Percentiles rank a stretch among this genome's conserved stretches.
Evolutionary conservation across 2,888 invertebrate species (phyloP).

Genomic region (Heliconius hortense): DNA sequence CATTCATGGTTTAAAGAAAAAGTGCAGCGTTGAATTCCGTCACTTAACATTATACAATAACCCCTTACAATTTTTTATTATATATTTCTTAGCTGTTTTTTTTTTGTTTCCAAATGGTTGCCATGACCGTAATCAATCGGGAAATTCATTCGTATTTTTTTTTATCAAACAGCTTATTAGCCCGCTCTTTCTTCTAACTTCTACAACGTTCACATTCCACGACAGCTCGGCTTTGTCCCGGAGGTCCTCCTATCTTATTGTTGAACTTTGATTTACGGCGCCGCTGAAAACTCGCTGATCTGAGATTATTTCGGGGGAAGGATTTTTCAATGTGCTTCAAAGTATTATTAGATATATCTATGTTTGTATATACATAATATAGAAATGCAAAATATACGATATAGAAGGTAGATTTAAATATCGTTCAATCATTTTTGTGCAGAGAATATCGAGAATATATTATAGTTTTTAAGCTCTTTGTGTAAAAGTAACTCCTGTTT

Average conservation of each 20-base stretch:
- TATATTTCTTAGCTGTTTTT: no score
- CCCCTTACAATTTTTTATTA: no score
- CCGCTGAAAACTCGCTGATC: constrained; percentile 42
- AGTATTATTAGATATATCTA: constrained; percentile 21
- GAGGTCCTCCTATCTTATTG: constrained; percentile 62
- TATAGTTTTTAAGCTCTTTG: not conserved
- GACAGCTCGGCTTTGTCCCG: constrained; percentile 57
- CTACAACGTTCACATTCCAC: constrained; percentile 39
- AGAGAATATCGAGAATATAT: not conserved
- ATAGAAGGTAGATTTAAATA: not conserved
- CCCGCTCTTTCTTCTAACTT: constrained; percentile 22
- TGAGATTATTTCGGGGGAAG: constrained; percentile 40
- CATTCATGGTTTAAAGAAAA: no score
- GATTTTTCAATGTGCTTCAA: constrained; percentile 38
- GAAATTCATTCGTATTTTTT: accelerated
- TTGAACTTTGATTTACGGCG: constrained; percentile 56
- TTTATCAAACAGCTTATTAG: not conserved
- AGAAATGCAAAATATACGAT: not conserved
- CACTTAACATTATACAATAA: no score
- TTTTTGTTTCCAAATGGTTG: no score
- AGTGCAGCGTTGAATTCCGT: no score
- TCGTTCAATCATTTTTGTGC: not conserved
- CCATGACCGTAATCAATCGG: no score
- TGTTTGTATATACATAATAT: not conserved
- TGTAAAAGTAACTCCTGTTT: not conserved